Evolutionary conservation across 2,888 invertebrate genomes (phyloP), one percentile per base, ranked within the genome.

Genomic region (Clostera curtula): DNA sequence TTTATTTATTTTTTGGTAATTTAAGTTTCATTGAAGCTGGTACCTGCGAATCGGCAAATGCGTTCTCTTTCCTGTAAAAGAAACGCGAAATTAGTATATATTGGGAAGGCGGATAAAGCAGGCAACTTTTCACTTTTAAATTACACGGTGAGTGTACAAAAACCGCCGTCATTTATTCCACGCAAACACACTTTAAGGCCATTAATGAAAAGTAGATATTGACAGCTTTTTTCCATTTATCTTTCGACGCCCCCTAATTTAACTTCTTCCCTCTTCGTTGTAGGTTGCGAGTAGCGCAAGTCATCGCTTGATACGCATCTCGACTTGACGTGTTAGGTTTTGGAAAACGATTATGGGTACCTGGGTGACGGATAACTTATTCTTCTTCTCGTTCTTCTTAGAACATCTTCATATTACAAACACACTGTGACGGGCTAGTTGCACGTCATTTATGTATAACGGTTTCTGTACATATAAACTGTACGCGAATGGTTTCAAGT

Each of bases 181-280:
- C 57, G 61, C 64, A 55, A 61, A 60, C 64, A 58, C 59, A 61
- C 60, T 66, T 69, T 61, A 56, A 52, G 62, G 58, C 59, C 71
- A 72, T 72, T 73, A 72, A 71, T 70, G 72, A 70, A 71, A 72
- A 58, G 64, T 57, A 67, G 64, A 64, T 65, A 72, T 72, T 71
- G 74, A 73, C 72, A 69, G 71, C 49, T 44, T 56, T 61, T 23
- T 58, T 56, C 66, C 73, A 73, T 72, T 73, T 74, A 74, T 74
- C 71, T 73, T 68, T 56, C 54, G 34, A 35, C 57, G 52, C 61
- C 66, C 55, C 67, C 63, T 70, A 69, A 71, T 73, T 73, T 70
- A 71, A 72, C 56, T 72, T 71, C 43, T 58, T 51, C 61, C 66
- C 43, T 37, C 54, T 42, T 45, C 43, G 36, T 43, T 15, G 5